Percentiles rank a stretch among this genome's conserved stretches.
Conservation (phyloP, 2,888 invertebrate species). For the Macrophya annulata region DNA sequence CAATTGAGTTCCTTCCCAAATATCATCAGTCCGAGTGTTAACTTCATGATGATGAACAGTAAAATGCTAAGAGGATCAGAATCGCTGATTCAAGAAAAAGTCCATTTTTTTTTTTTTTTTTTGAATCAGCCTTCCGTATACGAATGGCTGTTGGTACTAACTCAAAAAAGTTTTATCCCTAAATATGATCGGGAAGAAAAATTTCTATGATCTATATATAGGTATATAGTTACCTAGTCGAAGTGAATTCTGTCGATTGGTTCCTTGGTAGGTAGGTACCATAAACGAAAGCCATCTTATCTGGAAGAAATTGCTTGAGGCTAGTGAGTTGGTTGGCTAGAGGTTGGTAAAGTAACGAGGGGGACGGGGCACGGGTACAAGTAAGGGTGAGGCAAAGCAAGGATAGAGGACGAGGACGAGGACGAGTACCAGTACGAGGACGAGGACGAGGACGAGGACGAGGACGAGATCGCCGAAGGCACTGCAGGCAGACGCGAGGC, state of each 20-base stretch:
- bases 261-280: constrained; percentile 15
- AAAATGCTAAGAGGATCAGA: not conserved
- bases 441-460: constrained; percentile 62
- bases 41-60: no score
- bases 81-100: not conserved
- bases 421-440: constrained; percentile 53
- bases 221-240: constrained; percentile 1
- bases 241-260: constrained; percentile 46
- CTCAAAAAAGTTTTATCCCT: not conserved
- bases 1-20: no score
- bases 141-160: not conserved
- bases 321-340: constrained; percentile 59
- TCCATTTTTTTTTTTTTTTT: not conserved
- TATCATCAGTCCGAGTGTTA: no score
- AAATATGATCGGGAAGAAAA: not conserved
- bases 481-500: constrained; percentile 74
- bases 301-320: constrained; percentile 62
- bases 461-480: constrained; percentile 68
- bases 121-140: not conserved
- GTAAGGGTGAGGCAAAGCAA: constrained; percentile 56
- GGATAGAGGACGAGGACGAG: constrained; percentile 56
- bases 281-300: constrained; percentile 60
- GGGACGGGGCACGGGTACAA: constrained; percentile 61
- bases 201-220: not conserved
- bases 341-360: constrained; percentile 66